Conservation (phyloP, 2,797 vertebrate genomes). For the Brachyalestes nurse region DNA sequence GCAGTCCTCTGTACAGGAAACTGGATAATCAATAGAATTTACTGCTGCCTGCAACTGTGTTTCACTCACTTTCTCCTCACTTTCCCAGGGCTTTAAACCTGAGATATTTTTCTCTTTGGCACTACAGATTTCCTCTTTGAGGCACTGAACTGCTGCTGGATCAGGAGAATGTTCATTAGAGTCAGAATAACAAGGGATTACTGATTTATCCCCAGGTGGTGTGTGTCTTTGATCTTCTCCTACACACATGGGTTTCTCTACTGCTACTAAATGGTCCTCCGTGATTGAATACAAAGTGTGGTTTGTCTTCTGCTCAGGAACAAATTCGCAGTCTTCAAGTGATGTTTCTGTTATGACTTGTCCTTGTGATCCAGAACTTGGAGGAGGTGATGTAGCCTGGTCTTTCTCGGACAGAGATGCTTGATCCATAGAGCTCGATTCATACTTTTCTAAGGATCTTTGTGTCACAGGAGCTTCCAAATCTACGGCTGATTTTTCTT, state of each 20-base stretch:
- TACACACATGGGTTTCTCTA: background rate
- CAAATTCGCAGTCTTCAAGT: constrained; percentile 1
- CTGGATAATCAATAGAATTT: constrained; percentile 14
- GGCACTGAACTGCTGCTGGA: background rate
- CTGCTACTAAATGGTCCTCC: constrained; percentile 37
- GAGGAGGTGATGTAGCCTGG: background rate
- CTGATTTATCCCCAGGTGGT: constrained; percentile 5
- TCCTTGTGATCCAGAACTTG: constrained; percentile 2
- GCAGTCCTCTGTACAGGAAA: constrained; percentile 7
- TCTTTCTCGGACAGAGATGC: constrained; percentile 2
- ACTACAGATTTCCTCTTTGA: constrained; percentile 3
- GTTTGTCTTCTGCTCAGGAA: constrained; percentile 27
- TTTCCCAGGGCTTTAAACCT: constrained; percentile 24
- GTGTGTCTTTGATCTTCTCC: constrained; percentile 2
- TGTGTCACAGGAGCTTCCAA: constrained; percentile 17
- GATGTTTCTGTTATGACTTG: constrained; percentile 22
- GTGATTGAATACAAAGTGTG: constrained; percentile 27
- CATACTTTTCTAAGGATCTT: constrained; percentile 10
- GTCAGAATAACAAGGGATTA: constrained; percentile 10
- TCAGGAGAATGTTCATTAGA: constrained; percentile 23
- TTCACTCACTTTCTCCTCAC: constrained; percentile 29
- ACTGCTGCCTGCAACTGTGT: background rate
- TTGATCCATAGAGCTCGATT: constrained; percentile 15
- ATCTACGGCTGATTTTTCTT: constrained; percentile 1
- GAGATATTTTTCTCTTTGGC: constrained; percentile 16